Evolutionary conservation across 2,113 vertebrate genomes (phyloP).

Genomic region (Hirundichthys speculiger): DNA sequence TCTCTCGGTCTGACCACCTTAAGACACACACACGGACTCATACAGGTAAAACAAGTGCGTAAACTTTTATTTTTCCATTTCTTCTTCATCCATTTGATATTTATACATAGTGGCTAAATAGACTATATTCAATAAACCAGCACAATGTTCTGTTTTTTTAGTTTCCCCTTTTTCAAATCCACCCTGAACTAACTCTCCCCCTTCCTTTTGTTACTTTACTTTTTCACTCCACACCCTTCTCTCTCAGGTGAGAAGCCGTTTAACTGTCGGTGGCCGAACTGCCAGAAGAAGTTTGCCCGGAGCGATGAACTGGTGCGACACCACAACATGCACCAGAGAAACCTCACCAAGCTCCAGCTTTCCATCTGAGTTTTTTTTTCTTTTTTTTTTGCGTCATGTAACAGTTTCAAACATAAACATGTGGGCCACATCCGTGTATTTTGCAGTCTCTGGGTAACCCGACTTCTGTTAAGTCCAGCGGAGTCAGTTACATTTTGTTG

Average conservation of each 20-base stretch:
- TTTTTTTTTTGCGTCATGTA: no score
- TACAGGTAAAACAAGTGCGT: slow-evolving; percentile 99
- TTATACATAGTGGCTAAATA: neutral
- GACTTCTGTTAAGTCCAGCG: no score
- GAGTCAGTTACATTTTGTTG: no score
- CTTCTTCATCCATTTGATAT: slow-evolving; percentile 58
- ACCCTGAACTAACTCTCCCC: slow-evolving; percentile 1
- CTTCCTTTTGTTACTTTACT: neutral
- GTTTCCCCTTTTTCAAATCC: slow-evolving; percentile 14
- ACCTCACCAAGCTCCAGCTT: slow-evolving; percentile 97
- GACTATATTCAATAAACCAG: neutral
- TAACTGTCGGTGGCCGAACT: slow-evolving; percentile 98
- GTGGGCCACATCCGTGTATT: no score
- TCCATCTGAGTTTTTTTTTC: slow-evolving; percentile 82
- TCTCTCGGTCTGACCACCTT: slow-evolving; percentile 98
- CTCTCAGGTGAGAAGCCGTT: slow-evolving; percentile 96
- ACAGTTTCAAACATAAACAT: no score
- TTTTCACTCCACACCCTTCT: neutral
- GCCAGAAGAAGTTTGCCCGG: slow-evolving; percentile 99
- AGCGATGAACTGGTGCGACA: slow-evolving; percentile 98
- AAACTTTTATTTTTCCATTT: slow-evolving; percentile 93
- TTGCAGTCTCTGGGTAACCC: no score
- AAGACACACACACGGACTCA: slow-evolving; percentile 99
- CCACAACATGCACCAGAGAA: slow-evolving; percentile 99
- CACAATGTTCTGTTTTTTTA: neutral